Conservation (phyloP, 1,140 invertebrate species). For the Arion vulgaris region DNA sequence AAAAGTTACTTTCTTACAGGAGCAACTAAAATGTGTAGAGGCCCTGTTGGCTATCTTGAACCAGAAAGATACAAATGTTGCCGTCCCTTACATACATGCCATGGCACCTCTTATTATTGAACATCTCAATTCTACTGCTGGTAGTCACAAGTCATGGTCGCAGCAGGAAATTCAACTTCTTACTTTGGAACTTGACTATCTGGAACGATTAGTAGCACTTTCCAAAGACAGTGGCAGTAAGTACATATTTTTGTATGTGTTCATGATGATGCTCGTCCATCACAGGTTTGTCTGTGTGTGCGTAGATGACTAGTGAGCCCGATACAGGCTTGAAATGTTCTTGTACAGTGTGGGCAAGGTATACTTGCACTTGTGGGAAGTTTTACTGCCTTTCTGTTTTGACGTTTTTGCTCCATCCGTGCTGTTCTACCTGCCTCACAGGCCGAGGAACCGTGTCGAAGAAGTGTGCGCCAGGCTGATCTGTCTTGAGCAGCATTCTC, state of each 20-base stretch:
- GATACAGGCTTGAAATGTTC: too few relatives aligned
- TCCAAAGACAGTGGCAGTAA: conserved; percentile 81
- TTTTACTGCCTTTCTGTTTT: too few relatives aligned
- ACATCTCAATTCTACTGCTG: conserved; percentile 54
- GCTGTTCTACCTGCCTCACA: too few relatives aligned
- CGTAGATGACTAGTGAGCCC: too few relatives aligned
- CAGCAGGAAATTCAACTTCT: conserved; percentile 69
- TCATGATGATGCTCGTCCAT: too few relatives aligned
- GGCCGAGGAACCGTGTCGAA: too few relatives aligned
- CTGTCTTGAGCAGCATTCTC: too few relatives aligned
- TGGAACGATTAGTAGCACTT: conserved; percentile 82
- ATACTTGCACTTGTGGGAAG: too few relatives aligned
- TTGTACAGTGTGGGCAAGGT: too few relatives aligned
- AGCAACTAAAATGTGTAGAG: conserved; percentile 85
- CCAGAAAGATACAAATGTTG: conserved; percentile 80
- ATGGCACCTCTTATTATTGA: conserved; percentile 77
- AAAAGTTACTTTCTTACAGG: conserved; percentile 57
- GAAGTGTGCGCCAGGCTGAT: too few relatives aligned
- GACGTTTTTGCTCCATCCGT: too few relatives aligned
- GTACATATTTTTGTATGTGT: conserved; percentile 27
- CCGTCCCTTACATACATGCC: conserved; percentile 86
- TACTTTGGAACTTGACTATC: conserved; percentile 75
- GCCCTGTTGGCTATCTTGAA: conserved; percentile 83
- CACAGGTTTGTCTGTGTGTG: too few relatives aligned
- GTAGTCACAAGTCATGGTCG: conserved; percentile 37